Base-by-base conservation (phyloP, 2,797 vertebrate genomes). In the Emydoidea blandingii region DNA sequence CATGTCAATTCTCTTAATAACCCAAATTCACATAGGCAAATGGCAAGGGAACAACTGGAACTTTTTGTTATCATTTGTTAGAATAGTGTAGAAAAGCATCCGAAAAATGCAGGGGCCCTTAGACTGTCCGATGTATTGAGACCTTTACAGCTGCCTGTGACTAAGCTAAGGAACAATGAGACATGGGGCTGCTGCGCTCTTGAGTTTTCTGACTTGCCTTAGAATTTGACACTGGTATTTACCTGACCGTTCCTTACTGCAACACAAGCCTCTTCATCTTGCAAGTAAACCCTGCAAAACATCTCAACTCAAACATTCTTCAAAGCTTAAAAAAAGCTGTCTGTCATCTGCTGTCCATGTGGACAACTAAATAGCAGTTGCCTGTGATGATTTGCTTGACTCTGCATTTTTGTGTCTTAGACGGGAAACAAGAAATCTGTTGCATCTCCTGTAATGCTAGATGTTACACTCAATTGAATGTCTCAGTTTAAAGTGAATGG, bases 131-230 rank as follows among this genome's bases (percentile, higher is more conserved):
- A 16, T 81, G 84, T 4, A 3, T 10, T 86, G 56, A 53, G 54
- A 14, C 23, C 29, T 15, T 89, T 89, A 2, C 27, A 47, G 41
- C 83, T 92, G 62, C 86, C 49, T 23, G 25, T 37, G 76, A 6
- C 47, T n/a, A 65, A 34, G 25, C 21, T 78, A 2, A 72, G 44
- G 34, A 14, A 47, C 6, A 44, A 10, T 12, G 29, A 3, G 65
- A 21, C 83, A 2, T 4, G 74, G 10, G n/a, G 2, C 65, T 41
- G 44, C 80, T 1, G 0, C 8, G 53, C 15, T 92, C 0, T 53
- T 44, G 6, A 56, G 1, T 57, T 59, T 90, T 86, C n/a, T 92
- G 44, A 15, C 5, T 44, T 74, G 52, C 59, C 31, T 34, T 34
- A 62, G 29, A 62, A 62, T 62, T 62, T 68, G 16, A n/a, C n/a